Percentiles rank a stretch among this genome's conserved stretches.
Conservation (phyloP, 2,888 invertebrate species). For the Epinotia ramella region DNA sequence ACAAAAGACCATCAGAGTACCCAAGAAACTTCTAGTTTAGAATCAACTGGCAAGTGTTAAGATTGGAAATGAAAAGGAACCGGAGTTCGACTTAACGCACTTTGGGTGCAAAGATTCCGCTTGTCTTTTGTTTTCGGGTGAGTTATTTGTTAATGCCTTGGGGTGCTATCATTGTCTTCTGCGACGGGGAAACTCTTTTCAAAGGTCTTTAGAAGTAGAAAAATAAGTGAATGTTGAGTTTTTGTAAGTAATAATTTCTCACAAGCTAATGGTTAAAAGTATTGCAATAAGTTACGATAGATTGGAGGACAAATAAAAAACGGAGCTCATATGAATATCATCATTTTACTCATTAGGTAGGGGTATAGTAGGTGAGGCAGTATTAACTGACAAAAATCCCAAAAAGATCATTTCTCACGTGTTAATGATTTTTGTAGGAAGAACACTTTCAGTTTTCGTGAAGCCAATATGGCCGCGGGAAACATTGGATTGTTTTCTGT, state of each 20-base stretch:
- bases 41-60: not conserved
- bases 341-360: not conserved
- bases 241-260: not conserved
- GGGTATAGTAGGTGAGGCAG: not conserved
- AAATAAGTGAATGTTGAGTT: conserved; percentile 17
- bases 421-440: not conserved
- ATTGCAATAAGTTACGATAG: not conserved
- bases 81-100: not conserved
- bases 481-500: not conserved
- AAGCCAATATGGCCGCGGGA: not conserved
- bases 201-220: conserved; percentile 4
- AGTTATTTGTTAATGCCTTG: conserved; percentile 23
- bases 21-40: not conserved
- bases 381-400: too few relatives aligned
- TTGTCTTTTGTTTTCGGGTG: conserved; percentile 32
- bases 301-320: not conserved
- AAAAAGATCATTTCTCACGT: too few relatives aligned
- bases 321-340: not conserved
- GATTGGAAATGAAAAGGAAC: conserved; percentile 1
- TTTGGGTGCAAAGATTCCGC: not conserved
- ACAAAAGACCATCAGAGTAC: conserved; percentile 5
- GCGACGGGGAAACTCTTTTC: not conserved
- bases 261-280: not conserved
- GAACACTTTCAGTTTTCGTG: not conserved
- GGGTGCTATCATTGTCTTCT: conserved; percentile 21